Evolutionary conservation across 2,113 vertebrate species (phyloP), one percentile per base, ranked within the genome.

Genomic region (Nibea albiflora): DNA sequence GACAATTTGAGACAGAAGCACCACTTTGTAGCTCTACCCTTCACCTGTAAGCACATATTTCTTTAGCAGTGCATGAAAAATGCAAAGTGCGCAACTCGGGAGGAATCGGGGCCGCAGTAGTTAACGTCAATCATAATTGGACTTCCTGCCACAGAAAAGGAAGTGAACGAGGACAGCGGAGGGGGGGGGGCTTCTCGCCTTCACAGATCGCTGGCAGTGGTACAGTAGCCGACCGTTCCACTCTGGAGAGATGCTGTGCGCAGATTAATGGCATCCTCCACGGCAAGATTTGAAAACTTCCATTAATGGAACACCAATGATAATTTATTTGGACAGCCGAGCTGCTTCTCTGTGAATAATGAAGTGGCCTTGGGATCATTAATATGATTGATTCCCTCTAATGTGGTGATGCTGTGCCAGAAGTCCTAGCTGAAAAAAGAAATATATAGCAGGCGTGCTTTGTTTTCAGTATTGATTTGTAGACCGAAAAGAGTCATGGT

Each of bases 281-380:
- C 76, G 78, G 78, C 5, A 54, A 90, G 81, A 84, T 91, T 87
- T 87, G 69, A 90, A 90, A 89, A 87, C 84, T 87, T 84, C 76
- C 90, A 86, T 87, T 92, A 92, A 92, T 87, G 89, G 74, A 90
- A 84, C 71, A 80, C 78, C 83, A 90, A 88, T 74, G 85, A 88
- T 90, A 87, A 93, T 94, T 90, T 93, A 92, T 91, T 86, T 89
- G 83, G 87, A 91, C 91, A 90, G 91, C 47, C 28, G 73, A 77
- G 88, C 80, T 76, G 76, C 88, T 89, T 89, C 84, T 65, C 63
- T 86, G 74, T 91, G 91, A 92, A 90, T 89, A 84, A 93, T 92
- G 81, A 88, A 89, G 90, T 71, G 58, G 84, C 85, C 83, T 70
- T 35, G 10, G 66, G 88, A 89, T 92, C 86, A 87, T 92, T 92